Percentiles rank a stretch among this genome's conserved stretches.
Evolutionary conservation across 2,888 invertebrate species (phyloP).

Genomic region (Tortricodes alternella): DNA sequence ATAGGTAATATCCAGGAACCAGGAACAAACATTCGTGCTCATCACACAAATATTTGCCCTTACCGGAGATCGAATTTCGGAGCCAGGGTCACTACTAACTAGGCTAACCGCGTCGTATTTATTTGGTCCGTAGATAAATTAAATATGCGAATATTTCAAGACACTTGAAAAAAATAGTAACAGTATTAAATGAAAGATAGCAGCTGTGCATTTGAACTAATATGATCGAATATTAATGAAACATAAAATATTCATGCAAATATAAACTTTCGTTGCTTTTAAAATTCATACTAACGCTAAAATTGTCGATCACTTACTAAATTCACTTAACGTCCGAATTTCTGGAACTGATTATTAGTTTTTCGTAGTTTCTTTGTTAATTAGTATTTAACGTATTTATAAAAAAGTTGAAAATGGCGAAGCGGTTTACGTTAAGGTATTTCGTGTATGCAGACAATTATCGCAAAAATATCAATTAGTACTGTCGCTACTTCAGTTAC

Average conservation of each 20-base stretch:
- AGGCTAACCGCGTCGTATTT: too few relatives aligned
- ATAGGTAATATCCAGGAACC: too few relatives aligned
- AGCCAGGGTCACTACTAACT: too few relatives aligned
- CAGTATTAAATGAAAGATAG: background rate
- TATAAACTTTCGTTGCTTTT: background rate
- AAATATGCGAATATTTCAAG: too few relatives aligned
- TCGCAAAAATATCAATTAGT: slow-evolving; percentile 17
- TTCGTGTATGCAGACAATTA: slow-evolving; percentile 17
- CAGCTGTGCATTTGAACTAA: background rate
- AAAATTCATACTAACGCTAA: background rate
- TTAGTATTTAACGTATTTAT: background rate
- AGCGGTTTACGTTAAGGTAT: background rate
- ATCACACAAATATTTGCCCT: too few relatives aligned
- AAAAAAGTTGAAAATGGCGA: background rate
- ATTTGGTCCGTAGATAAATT: too few relatives aligned
- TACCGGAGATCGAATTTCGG: too few relatives aligned
- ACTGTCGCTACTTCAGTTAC: slow-evolving; percentile 16
- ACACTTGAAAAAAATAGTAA: too few relatives aligned
- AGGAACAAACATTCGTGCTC: too few relatives aligned
- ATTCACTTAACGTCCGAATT: background rate
- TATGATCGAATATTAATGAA: background rate
- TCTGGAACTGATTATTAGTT: background rate
- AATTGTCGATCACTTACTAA: background rate
- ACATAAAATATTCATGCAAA: background rate
- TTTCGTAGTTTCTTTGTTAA: background rate